Evolutionary conservation across 2,888 invertebrate species (phyloP).

Genomic region (Oligia latruncula): DNA sequence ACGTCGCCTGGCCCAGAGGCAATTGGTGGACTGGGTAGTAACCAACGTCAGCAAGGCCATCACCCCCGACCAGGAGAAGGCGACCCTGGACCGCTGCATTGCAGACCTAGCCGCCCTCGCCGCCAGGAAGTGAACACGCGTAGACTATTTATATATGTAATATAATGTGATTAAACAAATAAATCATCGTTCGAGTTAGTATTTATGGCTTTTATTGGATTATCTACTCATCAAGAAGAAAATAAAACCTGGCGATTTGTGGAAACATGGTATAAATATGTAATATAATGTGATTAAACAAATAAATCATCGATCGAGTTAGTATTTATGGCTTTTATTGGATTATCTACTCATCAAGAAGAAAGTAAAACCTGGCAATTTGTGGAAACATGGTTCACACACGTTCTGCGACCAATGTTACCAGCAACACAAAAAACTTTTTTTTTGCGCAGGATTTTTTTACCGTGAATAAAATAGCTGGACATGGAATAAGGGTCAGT

Average conservation of each 20-base stretch:
- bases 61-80: conserved; percentile 98
- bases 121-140: conserved; percentile 77
- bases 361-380: neutral
- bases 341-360: neutral
- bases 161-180: conserved; percentile 67
- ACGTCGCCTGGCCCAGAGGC: conserved; percentile 96
- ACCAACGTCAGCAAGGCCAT: conserved; percentile 95
- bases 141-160: conserved; percentile 67
- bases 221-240: neutral
- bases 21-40: conserved; percentile 98
- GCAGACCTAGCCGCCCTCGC: conserved; percentile 95
- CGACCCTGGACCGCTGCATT: conserved; percentile 96
- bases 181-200: conserved; percentile 69
- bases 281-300: conserved; percentile 68
- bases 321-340: conserved; percentile 44
- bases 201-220: conserved; percentile 30
- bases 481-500: neutral
- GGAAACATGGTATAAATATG: conserved; percentile 27
- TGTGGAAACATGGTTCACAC: neutral
- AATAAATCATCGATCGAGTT: conserved; percentile 70
- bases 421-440: neutral
- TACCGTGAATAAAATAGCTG: neutral
- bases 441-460: neutral
- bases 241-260: neutral
- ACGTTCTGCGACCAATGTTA: neutral